Percentiles rank a stretch among this genome's conserved stretches.
These are phyloP conservation scores for Scomber scombrus DNA, from an alignment of 2,113 vertebrate genomes.

Conservation along the genomic window DNA sequence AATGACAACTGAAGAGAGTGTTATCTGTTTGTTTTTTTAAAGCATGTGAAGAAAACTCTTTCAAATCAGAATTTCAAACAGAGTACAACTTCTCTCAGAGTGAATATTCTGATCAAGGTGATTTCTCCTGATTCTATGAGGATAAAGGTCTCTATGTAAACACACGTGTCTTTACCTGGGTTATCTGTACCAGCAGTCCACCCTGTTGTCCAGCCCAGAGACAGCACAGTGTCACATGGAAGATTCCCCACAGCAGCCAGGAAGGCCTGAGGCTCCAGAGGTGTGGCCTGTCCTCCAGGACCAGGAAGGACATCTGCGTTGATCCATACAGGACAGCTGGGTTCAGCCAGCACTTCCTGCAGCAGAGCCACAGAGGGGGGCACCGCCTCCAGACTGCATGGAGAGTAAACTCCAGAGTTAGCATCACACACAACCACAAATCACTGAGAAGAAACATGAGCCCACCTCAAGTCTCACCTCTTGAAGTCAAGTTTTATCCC, in stretches of 20 bases:
- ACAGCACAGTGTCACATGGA: slow-evolving; percentile 86
- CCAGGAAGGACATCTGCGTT: slow-evolving; percentile 92
- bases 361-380: slow-evolving; percentile 87
- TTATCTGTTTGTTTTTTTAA: too few relatives aligned
- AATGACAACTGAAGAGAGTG: too few relatives aligned
- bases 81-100: too few relatives aligned
- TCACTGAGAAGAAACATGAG: too few relatives aligned
- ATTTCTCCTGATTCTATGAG: background rate
- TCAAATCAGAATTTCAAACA: too few relatives aligned
- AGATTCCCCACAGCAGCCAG: slow-evolving; percentile 79
- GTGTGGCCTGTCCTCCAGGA: slow-evolving; percentile 82
- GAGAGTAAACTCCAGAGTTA: background rate
- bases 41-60: too few relatives aligned
- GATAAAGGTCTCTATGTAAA: background rate
- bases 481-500: slow-evolving; percentile 98
- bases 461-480: slow-evolving; percentile 82
- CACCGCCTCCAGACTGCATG: slow-evolving; percentile 86
- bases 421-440: background rate
- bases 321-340: slow-evolving; percentile 88
- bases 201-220: slow-evolving; percentile 93
- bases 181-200: slow-evolving; percentile 84
- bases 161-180: slow-evolving; percentile 80
- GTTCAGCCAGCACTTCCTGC: slow-evolving; percentile 63
- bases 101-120: background rate
- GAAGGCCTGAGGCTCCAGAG: slow-evolving; percentile 84